Evolutionary conservation across 2,113 vertebrate genomes (phyloP).

Genomic region (Hyperopisus bebe): DNA sequence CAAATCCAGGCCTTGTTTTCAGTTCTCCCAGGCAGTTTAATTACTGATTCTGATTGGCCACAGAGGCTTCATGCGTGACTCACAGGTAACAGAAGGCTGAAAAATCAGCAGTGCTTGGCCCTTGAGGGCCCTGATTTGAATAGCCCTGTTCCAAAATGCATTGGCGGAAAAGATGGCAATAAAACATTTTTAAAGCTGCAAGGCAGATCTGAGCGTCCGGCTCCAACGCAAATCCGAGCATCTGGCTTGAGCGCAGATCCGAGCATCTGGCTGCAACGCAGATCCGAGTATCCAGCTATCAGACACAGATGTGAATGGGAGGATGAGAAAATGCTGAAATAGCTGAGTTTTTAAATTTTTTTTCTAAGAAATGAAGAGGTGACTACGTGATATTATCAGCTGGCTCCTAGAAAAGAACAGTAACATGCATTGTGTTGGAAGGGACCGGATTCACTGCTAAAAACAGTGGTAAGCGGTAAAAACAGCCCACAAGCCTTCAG

Average conservation of each 20-base stretch:
- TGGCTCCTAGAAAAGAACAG: not conserved
- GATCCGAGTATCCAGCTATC: not conserved
- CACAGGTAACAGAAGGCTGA: too few species aligned
- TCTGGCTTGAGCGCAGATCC: not conserved
- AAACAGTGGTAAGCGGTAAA: not conserved
- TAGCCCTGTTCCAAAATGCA: too few species aligned
- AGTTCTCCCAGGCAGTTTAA: too few species aligned
- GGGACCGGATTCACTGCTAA: too few species aligned
- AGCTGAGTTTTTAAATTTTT: not conserved
- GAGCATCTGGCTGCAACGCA: not conserved
- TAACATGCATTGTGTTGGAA: not conserved
- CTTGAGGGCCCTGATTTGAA: too few species aligned
- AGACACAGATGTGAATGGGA: not conserved
- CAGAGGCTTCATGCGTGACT: too few species aligned
- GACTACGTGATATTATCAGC: not conserved
- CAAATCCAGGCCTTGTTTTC: too few species aligned
- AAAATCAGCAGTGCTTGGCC: too few species aligned
- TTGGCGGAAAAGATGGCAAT: not conserved
- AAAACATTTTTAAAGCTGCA: not conserved
- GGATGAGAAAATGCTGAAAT: not conserved
- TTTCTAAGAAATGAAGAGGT: not conserved
- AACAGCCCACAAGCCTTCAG: not conserved
- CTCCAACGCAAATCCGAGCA: too few species aligned
- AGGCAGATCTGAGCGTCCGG: too few species aligned
- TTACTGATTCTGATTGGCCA: too few species aligned